phyloP scores from a whole-genome alignment of 2,113 vertebrate genomes.

The Falcunculus frontatus region DNA sequence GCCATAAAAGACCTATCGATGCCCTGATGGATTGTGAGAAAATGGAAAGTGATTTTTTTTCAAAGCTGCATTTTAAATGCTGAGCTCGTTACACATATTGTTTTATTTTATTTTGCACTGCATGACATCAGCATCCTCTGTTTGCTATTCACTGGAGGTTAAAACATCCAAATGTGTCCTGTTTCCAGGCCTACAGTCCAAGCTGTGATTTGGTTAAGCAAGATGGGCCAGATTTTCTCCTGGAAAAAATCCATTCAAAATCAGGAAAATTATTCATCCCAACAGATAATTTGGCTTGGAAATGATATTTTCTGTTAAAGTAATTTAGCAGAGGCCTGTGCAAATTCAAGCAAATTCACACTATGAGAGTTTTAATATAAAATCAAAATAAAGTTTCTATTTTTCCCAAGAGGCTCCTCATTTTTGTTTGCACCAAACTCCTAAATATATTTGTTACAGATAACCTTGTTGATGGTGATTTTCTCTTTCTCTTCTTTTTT shows the following conservation, averaged over 20 bases:
- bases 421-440: background rate
- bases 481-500: background rate
- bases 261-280: slow-evolving; percentile 40
- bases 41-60: background rate
- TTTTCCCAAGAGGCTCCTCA: background rate
- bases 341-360: background rate
- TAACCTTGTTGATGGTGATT: background rate
- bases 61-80: slow-evolving; percentile 31
- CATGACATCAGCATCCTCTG: slow-evolving; percentile 15
- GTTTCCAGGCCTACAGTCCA: background rate
- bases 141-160: slow-evolving; percentile 40
- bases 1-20: slow-evolving; percentile 2
- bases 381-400: background rate
- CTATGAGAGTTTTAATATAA: background rate
- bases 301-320: background rate
- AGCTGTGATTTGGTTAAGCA: slow-evolving; percentile 29
- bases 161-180: slow-evolving; percentile 34
- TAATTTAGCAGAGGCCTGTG: background rate
- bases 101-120: slow-evolving; percentile 18
- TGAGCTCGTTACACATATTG: slow-evolving; percentile 46
- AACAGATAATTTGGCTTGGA: slow-evolving; percentile 14
- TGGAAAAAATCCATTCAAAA: slow-evolving; percentile 45
- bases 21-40: background rate
- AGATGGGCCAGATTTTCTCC: slow-evolving; percentile 11
- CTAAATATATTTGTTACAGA: background rate